Conservation (phyloP, 2,888 invertebrate genomes). For the Amphimallon solstitiale region DNA sequence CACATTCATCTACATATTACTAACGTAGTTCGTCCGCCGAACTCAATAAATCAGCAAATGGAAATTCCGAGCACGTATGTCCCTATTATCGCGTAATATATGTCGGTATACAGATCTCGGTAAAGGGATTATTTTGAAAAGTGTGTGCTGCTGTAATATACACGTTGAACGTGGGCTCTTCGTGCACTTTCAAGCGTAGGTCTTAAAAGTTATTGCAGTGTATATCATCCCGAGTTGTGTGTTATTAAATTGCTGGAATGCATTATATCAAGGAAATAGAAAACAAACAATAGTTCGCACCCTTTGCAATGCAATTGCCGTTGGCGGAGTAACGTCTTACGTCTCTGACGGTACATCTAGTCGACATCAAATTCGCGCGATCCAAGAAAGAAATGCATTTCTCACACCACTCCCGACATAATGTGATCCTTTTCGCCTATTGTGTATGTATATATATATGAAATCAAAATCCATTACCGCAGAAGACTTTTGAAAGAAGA, state of each 20-base stretch:
- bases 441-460: constrained; percentile 49
- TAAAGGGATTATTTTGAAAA: constrained; percentile 29
- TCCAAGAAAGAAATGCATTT: constrained; percentile 30
- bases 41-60: constrained; percentile 27
- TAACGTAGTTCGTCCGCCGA: background rate
- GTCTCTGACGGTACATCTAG: background rate
- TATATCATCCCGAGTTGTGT: constrained; percentile 18
- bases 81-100: constrained; percentile 23
- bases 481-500: constrained; percentile 47
- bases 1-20: background rate
- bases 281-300: constrained; percentile 29
- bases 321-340: background rate
- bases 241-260: constrained; percentile 36
- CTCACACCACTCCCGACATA: constrained; percentile 39
- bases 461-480: constrained; percentile 62
- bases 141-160: constrained; percentile 22
- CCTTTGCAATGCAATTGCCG: background rate
- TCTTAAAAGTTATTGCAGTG: constrained; percentile 33
- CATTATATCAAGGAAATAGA: constrained; percentile 30
- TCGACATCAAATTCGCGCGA: constrained; percentile 3
- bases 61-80: constrained; percentile 26
- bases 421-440: constrained; percentile 47
- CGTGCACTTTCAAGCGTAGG: background rate
- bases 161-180: no score
- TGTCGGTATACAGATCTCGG: constrained; percentile 22